phyloP scores from a whole-genome alignment of 2,797 vertebrate genomes.

The Miichthys miiuy region DNA sequence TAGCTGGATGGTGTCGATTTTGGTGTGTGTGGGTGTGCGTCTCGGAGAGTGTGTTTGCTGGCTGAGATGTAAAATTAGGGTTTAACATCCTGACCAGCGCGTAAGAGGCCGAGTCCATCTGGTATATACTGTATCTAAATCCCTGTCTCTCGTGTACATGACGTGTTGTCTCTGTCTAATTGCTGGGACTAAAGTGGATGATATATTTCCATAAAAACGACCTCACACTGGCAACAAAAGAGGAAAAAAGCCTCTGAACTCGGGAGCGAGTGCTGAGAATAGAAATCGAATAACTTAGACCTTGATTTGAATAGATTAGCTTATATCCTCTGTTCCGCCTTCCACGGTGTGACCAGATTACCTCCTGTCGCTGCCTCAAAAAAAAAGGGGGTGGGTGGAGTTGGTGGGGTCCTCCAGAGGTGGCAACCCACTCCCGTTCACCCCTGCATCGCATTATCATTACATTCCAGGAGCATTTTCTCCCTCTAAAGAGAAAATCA shows the following conservation, averaged over 20 bases:
- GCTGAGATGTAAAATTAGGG: constrained; percentile 60
- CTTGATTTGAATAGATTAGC: constrained; percentile 74
- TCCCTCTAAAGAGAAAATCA: constrained; percentile 57
- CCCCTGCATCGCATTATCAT: constrained; percentile 69
- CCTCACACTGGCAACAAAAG: constrained; percentile 13
- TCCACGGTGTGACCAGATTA: constrained; percentile 78
- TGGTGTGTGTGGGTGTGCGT: constrained; percentile 13
- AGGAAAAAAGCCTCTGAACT: constrained; percentile 24
- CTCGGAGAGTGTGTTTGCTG: constrained; percentile 35
- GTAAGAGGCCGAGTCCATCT: constrained; percentile 49
- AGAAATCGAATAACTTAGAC: constrained; percentile 53
- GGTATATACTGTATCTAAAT: constrained; percentile 45
- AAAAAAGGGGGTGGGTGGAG: not conserved
- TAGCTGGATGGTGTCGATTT: constrained; percentile 73
- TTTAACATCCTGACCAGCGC: constrained; percentile 57
- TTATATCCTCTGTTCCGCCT: constrained; percentile 69
- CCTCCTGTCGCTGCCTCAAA: constrained; percentile 55
- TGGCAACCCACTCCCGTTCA: constrained; percentile 57
- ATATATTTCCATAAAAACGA: constrained; percentile 44
- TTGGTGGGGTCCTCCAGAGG: constrained; percentile 45
- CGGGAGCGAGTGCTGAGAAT: constrained; percentile 45
- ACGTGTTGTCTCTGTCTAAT: constrained; percentile 51
- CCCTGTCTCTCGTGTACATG: constrained; percentile 48
- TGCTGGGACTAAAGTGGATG: constrained; percentile 36
- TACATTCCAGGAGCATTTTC: constrained; percentile 63